Evolutionary conservation across 2,113 vertebrate species (phyloP), one percentile per base, ranked within the genome.

Genomic region (Oryzias melastigma): DNA sequence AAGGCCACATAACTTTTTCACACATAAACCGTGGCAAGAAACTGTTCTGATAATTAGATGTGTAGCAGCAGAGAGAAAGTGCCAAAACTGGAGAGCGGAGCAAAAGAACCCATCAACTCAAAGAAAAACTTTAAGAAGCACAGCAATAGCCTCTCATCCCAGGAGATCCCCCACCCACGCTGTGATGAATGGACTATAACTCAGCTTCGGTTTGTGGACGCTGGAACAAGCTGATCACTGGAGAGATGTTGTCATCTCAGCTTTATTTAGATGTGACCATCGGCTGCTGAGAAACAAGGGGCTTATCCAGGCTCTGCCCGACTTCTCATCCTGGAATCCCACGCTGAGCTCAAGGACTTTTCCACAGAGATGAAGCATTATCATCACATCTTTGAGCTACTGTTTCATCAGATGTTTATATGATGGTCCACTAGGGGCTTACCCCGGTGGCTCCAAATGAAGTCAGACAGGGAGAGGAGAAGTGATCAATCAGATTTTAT

Each of bases 401-500:
- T n/a, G 48, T 5, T 54, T 18, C 16, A 53, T 63, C 22, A 87
- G 88, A 61, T 78, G 77, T 89, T 75, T 71, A 63, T 63, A 52
- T 49, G 71, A 19, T 62, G 58, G 58, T 79, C 89, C 89, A 91
- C 89, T 86, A 91, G 87, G 59, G 86, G 89, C 80, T 88, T 60
- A 48, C 67, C 47, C 74, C 75, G 52, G 29, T 19, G 58, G 59
- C 47, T 7, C 24, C 12, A 41, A 52, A 75, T 42, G 15, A 73
- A 50, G 19, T 59, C 52, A 61, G 56, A 24, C 20, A 29, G 50
- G 4, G 4, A 40, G 29, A 50, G 50, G 45, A n/a, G 41, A 1
- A 58, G 41, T 15, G 68, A 44, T 48, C 19, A 3, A 50, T 22
- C 58, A 48, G 25, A 6, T 5, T 14, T 22, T 17, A 49, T 35